Conservation (phyloP, 2,113 vertebrate species). For the Barnardius zonarius region DNA sequence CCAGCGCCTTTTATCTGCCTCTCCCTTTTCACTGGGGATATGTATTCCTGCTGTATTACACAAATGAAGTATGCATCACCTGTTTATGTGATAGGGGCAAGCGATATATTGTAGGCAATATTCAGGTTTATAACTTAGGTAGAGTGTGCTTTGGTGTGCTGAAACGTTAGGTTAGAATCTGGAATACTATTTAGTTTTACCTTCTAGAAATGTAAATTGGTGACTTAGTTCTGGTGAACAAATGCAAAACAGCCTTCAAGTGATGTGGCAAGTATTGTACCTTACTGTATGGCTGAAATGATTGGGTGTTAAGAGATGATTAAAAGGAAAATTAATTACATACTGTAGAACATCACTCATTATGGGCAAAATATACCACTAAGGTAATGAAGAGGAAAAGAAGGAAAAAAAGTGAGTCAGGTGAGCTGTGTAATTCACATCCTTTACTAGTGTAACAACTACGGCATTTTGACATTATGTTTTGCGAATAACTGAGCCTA, state of each 20-base stretch:
- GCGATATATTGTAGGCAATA: background rate
- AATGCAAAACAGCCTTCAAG: background rate
- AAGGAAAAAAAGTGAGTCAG: background rate
- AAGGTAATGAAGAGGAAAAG: background rate
- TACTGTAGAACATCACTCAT: background rate
- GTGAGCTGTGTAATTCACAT: background rate
- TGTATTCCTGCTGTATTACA: background rate
- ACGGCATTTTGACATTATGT: background rate
- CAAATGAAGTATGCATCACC: background rate
- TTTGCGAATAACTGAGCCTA: background rate
- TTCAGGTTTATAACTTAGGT: background rate
- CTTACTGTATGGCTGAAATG: background rate
- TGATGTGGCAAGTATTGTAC: background rate
- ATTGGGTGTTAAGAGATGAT: background rate
- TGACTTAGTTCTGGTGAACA: background rate
- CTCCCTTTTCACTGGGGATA: background rate
- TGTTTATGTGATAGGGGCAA: background rate
- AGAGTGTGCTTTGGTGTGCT: background rate
- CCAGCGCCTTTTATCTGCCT: background rate
- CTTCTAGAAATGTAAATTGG: background rate
- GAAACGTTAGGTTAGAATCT: background rate
- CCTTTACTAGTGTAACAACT: background rate
- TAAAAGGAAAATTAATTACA: background rate
- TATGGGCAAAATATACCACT: background rate
- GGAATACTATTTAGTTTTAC: background rate